Conservation (phyloP, 2,113 vertebrate species). For the Lycaon pictus region DNA sequence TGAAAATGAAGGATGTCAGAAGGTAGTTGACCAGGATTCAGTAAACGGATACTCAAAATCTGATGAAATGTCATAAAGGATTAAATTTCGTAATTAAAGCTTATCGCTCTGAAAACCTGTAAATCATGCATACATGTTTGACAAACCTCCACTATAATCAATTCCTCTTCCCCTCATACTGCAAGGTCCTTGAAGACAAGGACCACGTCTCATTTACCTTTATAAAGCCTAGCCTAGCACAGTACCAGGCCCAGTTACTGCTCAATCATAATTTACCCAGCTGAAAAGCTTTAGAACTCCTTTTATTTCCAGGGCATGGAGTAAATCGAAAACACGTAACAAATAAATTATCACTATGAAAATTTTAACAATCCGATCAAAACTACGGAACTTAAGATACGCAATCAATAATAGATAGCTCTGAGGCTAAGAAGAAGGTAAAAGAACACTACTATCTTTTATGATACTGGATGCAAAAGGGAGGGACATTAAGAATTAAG, state of each 20-base stretch:
- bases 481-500: neutral
- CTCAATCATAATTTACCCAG: neutral
- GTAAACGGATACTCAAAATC: conserved; percentile 43
- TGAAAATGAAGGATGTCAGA: conserved; percentile 28
- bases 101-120: neutral
- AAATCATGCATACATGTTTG: neutral
- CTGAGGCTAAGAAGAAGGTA: neutral
- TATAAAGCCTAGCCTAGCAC: neutral
- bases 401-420: neutral
- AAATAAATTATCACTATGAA: neutral
- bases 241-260: neutral
- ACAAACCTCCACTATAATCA: neutral
- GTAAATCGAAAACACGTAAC: neutral
- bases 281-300: neutral
- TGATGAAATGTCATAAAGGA: conserved; percentile 9
- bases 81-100: conserved; percentile 25
- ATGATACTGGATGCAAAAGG: neutral
- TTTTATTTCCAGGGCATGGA: neutral
- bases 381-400: neutral
- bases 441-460: neutral
- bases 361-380: conserved; percentile 6
- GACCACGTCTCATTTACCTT: neutral
- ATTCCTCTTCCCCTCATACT: neutral
- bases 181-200: neutral
- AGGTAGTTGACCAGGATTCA: conserved; percentile 38